Base-by-base conservation (phyloP, 2,797 vertebrate genomes). In the Neosilurus hyrtlii region DNA sequence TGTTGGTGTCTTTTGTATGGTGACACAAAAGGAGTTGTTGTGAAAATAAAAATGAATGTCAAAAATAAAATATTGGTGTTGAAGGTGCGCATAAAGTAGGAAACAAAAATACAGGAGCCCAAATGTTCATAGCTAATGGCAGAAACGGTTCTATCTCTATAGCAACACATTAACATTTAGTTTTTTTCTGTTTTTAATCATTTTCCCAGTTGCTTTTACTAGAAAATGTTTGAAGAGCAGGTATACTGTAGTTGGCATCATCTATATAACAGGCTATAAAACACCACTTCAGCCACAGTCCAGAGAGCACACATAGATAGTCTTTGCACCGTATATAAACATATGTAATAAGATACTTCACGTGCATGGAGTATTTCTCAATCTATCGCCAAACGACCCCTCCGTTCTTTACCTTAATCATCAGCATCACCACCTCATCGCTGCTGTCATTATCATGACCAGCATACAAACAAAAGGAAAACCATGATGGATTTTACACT, bases 291-390 rank as follows among this genome's bases (percentile, higher is more conserved):
- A 84, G 87, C 89, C 91, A 89, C 90, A 91, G 89, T 91, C 91
- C 92, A 91, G 92, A 89, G 89, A 97, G 96, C 96, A 97, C 96
- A 96, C 94, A 95, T 94, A 96, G 94, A 95, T 96, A 89, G 95
- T 95, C 93, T 94, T 95, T 95, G 90, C 95, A 95, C 95, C 92
- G 93, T 97, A 97, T 97, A 96, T 95, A 96, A 96, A 99, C 97
- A 98, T 97, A 97, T 97, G 96, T 97, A 98, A 95, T 99, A 97
- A 98, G 96, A 97, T 98, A 98, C 95, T 94, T 98, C 96, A 97
- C 98, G 98, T 99, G 98, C 98, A 99, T 96, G 96, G 95, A 96
- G 96, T 95, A 94, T 94, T 94, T 93, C 84, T 91, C 89, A 91
- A 89, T 88, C 86, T 90, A 90, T 89, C 90, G 26, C 90, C 86